phyloP scores from a whole-genome alignment of 2,113 vertebrate genomes.

The Mormoops blainvillei region DNA sequence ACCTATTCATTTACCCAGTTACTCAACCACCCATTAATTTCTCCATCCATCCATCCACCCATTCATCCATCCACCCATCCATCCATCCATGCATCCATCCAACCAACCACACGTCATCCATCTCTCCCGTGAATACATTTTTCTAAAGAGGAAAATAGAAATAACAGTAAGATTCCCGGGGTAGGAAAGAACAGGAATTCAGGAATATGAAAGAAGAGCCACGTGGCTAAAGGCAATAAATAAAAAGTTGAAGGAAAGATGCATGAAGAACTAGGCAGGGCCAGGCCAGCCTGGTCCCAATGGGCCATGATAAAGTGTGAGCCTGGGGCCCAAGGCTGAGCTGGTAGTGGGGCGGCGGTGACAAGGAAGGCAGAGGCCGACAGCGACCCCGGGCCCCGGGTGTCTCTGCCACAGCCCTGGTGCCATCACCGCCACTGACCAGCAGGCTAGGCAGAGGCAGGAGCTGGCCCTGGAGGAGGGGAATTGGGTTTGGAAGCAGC shows the following conservation, averaged over 20 bases:
- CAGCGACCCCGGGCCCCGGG: not conserved
- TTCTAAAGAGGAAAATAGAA: not conserved
- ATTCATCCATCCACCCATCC: not conserved
- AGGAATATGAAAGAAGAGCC: not conserved
- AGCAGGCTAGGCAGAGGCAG: not conserved
- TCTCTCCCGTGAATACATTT: not conserved
- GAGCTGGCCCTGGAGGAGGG: not conserved
- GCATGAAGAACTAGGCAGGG: not conserved
- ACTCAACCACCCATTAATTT: accelerated
- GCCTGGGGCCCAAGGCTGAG: not conserved
- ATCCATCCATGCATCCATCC: not conserved
- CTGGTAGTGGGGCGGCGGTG: not conserved
- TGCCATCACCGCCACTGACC: not conserved
- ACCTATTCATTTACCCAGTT: no score
- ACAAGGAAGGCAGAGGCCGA: not conserved
- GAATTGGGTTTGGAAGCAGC: not conserved
- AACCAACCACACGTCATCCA: no score
- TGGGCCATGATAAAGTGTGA: no score
- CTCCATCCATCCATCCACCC: not conserved
- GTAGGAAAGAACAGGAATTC: not conserved
- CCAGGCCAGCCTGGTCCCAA: not conserved
- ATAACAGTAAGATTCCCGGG: not conserved
- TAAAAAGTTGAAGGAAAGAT: not conserved
- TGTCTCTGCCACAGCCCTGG: no score
- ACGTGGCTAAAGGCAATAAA: not conserved